Evolutionary conservation across 1,140 invertebrate genomes (phyloP).

Genomic region (Littorina saxatilis): DNA sequence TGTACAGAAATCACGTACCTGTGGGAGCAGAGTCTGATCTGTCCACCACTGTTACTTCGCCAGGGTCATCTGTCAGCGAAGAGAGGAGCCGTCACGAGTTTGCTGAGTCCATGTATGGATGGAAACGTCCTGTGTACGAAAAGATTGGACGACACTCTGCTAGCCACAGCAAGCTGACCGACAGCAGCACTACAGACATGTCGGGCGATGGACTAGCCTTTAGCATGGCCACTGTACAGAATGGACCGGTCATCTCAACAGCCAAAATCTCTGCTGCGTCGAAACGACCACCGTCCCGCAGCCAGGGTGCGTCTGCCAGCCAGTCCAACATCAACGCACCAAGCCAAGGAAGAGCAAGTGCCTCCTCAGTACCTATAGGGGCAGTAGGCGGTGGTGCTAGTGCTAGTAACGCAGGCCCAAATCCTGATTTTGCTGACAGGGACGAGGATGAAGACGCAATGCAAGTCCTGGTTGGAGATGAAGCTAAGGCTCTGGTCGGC

Average conservation of each 20-base stretch:
- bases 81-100: slow-evolving; percentile 24
- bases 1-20: slow-evolving; percentile 33
- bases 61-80: slow-evolving; percentile 32
- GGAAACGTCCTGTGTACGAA: slow-evolving; percentile 14
- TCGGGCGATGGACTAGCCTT: slow-evolving; percentile 20
- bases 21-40: slow-evolving; percentile 41
- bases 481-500: slow-evolving; percentile 91
- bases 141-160: not conserved
- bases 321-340: not conserved
- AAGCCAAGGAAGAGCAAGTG: not conserved
- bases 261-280: slow-evolving; percentile 43
- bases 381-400: slow-evolving; percentile 42
- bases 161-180: not conserved
- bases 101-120: not conserved
- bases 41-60: slow-evolving; percentile 43
- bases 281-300: slow-evolving; percentile 17
- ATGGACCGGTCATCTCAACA: slow-evolving; percentile 38
- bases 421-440: slow-evolving; percentile 52
- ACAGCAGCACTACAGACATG: slow-evolving; percentile 13
- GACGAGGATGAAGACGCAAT: slow-evolving; percentile 24
- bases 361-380: not conserved
- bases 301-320: not conserved
- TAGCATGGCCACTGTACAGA: slow-evolving; percentile 36
- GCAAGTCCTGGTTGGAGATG: slow-evolving; percentile 17
- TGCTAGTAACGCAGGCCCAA: slow-evolving; percentile 26